Conservation (phyloP, 2,888 invertebrate species). For the Nemotelus pantherinus region DNA sequence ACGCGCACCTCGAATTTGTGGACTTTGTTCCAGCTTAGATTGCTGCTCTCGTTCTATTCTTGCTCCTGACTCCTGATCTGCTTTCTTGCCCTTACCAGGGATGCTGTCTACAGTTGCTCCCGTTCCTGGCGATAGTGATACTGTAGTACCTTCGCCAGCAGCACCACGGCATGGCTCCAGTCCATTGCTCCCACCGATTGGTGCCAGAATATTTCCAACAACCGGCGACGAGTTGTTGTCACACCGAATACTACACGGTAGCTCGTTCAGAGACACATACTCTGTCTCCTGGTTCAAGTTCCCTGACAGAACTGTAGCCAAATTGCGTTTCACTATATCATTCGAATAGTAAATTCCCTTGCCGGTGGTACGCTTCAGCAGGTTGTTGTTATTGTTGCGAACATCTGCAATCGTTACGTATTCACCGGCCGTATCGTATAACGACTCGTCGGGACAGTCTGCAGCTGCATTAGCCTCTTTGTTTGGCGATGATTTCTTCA, state of each 20-base stretch:
- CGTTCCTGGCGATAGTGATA: not conserved
- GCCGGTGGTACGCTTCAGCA: slow-evolving; percentile 47
- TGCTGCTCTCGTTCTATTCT: slow-evolving; percentile 45
- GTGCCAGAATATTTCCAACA: not conserved
- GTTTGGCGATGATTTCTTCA: slow-evolving; percentile 67
- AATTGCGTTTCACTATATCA: slow-evolving; percentile 73
- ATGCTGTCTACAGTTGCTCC: slow-evolving; percentile 14
- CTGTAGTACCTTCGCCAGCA: not conserved
- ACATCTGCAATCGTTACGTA: slow-evolving; percentile 88
- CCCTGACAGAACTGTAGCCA: slow-evolving; percentile 70
- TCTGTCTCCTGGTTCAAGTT: slow-evolving; percentile 75
- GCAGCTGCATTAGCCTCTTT: slow-evolving; percentile 62
- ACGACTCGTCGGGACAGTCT: slow-evolving; percentile 46
- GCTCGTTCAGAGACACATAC: slow-evolving; percentile 83
- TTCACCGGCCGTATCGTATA: slow-evolving; percentile 71
- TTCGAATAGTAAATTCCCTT: slow-evolving; percentile 71
- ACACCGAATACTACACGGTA: slow-evolving; percentile 67
- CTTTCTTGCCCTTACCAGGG: not conserved
- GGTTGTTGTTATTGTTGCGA: slow-evolving; percentile 76
- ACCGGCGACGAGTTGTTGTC: slow-evolving; percentile 42
- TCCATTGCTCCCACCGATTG: slow-evolving; percentile 49
- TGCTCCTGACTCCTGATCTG: slow-evolving; percentile 48
- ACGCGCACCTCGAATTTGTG: slow-evolving; percentile 71
- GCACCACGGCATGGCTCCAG: slow-evolving; percentile 35
- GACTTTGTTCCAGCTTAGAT: slow-evolving; percentile 6